Evolutionary conservation across 2,113 vertebrate species (phyloP).

Genomic region (Regulus satrapa): DNA sequence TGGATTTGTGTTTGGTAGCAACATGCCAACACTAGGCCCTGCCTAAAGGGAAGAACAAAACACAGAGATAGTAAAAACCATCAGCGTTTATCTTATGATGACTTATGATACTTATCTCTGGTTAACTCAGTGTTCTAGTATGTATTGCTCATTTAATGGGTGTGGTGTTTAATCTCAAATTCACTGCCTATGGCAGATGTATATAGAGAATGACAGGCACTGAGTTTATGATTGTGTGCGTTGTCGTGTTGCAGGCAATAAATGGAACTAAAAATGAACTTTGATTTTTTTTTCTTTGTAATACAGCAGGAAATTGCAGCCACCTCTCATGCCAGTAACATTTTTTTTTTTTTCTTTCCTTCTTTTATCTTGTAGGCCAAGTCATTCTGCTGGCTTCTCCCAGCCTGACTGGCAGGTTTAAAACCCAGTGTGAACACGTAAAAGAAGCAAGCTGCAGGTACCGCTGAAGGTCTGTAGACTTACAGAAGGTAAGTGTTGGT

Average conservation of each 20-base stretch:
- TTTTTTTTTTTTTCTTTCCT: background rate
- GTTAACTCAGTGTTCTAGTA: background rate
- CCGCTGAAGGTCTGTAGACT: background rate
- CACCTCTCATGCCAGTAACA: background rate
- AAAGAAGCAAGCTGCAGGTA: background rate
- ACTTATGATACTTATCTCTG: background rate
- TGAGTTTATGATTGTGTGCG: background rate
- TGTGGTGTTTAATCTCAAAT: background rate
- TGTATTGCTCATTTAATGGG: background rate
- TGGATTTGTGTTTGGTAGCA: background rate
- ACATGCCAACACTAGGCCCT: background rate
- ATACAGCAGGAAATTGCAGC: background rate
- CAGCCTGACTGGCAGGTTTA: background rate
- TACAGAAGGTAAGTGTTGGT: background rate
- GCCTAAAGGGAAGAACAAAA: background rate
- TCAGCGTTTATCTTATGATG: background rate
- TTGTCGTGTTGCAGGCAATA: background rate
- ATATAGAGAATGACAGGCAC: background rate
- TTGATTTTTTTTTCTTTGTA: background rate
- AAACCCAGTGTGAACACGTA: rapidly evolving
- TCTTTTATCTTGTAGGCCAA: background rate
- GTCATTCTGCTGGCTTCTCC: background rate
- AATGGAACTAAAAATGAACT: background rate
- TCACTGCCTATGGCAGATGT: background rate
- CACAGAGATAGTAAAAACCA: background rate